These are phyloP conservation scores for Acanthisitta chloris DNA, from an alignment of 2,113 vertebrate genomes.

Conservation along the genomic window DNA sequence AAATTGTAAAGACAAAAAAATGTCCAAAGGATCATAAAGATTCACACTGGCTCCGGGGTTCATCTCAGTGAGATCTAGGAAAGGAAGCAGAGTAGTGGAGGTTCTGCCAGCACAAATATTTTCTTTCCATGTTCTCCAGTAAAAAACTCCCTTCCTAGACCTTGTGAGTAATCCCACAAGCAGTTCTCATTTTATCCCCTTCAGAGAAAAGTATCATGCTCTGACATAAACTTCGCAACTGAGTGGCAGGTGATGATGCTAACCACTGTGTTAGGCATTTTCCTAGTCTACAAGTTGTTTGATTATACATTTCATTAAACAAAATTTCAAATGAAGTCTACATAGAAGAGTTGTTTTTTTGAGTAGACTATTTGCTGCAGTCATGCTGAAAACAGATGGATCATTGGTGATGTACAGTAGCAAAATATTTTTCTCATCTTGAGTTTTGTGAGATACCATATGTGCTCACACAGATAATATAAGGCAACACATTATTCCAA, in stretches of 20 bases:
- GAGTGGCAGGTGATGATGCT: not conserved
- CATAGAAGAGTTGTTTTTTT: not conserved
- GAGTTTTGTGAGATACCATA: not conserved
- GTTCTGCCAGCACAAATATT: not conserved
- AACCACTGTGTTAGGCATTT: not conserved
- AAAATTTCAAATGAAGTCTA: not conserved
- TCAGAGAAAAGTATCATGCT: not conserved
- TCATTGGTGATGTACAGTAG: not conserved
- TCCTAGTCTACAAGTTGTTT: not conserved
- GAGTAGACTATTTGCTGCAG: not conserved
- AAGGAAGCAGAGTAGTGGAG: not conserved
- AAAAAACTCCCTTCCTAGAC: not conserved
- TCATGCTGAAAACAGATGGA: not conserved
- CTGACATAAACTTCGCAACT: not conserved
- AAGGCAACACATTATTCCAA: not conserved
- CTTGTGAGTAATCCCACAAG: not conserved
- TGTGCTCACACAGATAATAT: not conserved
- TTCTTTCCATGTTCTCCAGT: not conserved
- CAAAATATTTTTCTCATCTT: constrained; percentile 1
- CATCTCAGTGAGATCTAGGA: not conserved
- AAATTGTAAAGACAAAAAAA: not conserved
- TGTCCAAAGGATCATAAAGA: not conserved
- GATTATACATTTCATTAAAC: not conserved
- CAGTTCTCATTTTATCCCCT: not conserved
- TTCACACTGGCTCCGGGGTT: not conserved